Base-by-base conservation (phyloP, 2,888 invertebrate genomes). In the Pammene aurita region DNA sequence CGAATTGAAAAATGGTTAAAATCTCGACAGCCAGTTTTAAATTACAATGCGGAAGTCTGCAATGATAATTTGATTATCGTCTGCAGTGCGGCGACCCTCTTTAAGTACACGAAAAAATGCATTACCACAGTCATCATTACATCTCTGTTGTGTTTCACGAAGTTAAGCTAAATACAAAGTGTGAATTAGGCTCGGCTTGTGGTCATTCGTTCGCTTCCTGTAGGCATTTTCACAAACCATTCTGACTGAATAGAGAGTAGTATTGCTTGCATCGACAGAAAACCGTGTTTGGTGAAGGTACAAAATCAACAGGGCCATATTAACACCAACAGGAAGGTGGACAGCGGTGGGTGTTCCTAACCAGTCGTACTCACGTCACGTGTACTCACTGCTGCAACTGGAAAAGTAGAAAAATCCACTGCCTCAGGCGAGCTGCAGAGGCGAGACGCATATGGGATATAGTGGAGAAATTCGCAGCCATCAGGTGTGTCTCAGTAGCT, bases 291-390 rank as follows among this genome's bases (percentile, higher is more conserved):
- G 84, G 82, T 78, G 77, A 78, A 83, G 76, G 77, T 77, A 86
- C 84, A 85, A 87, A 89, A 88, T 84, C 88, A 89, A 90, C 88
- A 89, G 85, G 84, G 84, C 85, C 85, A 83, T 87, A 90, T 90
- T 90, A 90, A 87, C 89, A 88, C 87, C 82, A 81, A 81, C 83
- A 86, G 84, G 85, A 86, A 84, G 84, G 81, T 85, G 79, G 84
- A 85, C 79, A 84, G 77, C 84, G 84, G 91, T 91, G 91, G 92
- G 92, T 92, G 92, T 90, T 91, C 92, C 76, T 84, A 86, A 86
- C 84, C 84, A 86, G 84, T 84, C 79, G 79, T 83, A 83, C 81
- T 87, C 83, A 84, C 84, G 82, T 87, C 83, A 84, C 84, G 82
- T 85, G 84, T 77, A 80, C 79, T 83, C 84, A 85, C 81, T 81